Percentiles rank a stretch among this genome's conserved stretches.
Evolutionary conservation across 2,888 invertebrate genomes (phyloP).

Genomic region (Pocota personata): DNA sequence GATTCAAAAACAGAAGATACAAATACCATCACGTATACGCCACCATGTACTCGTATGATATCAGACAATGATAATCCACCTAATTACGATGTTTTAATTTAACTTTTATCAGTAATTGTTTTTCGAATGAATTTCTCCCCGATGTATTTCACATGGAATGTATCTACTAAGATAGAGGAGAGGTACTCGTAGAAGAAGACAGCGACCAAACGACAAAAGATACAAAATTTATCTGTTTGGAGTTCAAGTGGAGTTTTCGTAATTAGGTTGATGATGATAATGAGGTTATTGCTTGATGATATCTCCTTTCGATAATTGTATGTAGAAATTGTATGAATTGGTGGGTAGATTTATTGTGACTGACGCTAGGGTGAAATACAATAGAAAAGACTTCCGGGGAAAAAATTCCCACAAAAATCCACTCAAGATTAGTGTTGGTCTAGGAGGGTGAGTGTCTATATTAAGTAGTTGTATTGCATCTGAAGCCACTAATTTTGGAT

Average conservation of each 20-base stretch:
- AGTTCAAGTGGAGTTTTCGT: conserved; percentile 2
- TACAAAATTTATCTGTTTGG: neutral
- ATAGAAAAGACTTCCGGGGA: too few species aligned
- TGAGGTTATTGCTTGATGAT: neutral
- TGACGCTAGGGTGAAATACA: neutral
- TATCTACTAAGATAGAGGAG: neutral
- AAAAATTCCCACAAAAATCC: too few species aligned
- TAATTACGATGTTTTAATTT: conserved; percentile 21
- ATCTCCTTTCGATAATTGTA: neutral
- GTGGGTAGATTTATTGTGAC: neutral
- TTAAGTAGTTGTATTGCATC: too few species aligned
- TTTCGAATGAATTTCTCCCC: conserved; percentile 10
- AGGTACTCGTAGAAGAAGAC: neutral
- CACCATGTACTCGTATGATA: neutral
- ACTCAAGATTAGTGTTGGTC: too few species aligned
- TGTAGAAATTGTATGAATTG: neutral
- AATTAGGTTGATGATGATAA: neutral
- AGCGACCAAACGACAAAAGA: neutral
- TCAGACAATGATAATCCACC: conserved; percentile 23
- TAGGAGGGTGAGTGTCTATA: too few species aligned
- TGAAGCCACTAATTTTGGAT: too few species aligned
- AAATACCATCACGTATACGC: neutral
- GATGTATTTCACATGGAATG: neutral
- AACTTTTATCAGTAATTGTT: conserved; percentile 32
- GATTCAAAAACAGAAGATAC: neutral